Evolutionary conservation across 2,888 invertebrate species (phyloP).

Genomic region (Mimachlamys varia): DNA sequence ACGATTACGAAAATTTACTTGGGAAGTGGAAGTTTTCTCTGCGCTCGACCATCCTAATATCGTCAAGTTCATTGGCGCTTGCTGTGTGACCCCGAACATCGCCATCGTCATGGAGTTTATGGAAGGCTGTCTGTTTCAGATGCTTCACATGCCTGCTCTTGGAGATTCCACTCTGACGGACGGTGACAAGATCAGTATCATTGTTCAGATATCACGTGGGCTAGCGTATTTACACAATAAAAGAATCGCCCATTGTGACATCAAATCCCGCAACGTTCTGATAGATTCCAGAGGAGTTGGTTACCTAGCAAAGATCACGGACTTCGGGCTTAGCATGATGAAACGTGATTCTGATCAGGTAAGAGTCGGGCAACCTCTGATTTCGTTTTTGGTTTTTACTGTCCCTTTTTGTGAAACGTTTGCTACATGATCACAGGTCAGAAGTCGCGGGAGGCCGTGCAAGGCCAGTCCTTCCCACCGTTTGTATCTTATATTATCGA

Average conservation of each 20-base stretch:
- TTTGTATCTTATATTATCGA: too few species aligned
- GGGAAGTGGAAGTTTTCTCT: slow-evolving; percentile 53
- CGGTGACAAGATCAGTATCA: slow-evolving; percentile 52
- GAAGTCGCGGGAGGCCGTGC: too few species aligned
- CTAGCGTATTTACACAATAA: slow-evolving; percentile 56
- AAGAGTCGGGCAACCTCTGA: neutral
- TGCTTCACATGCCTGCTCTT: slow-evolving; percentile 46
- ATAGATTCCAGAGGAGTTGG: slow-evolving; percentile 48
- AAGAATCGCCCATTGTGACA: slow-evolving; percentile 61
- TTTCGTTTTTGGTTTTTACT: too few species aligned
- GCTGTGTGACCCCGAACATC: slow-evolving; percentile 52
- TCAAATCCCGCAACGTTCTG: slow-evolving; percentile 61
- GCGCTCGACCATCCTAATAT: slow-evolving; percentile 55
- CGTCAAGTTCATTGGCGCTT: slow-evolving; percentile 59
- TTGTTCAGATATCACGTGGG: slow-evolving; percentile 51
- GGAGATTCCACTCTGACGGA: slow-evolving; percentile 54
- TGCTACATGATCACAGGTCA: too few species aligned
- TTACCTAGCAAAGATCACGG: slow-evolving; percentile 57
- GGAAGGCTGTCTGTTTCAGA: slow-evolving; percentile 58
- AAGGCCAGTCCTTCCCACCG: too few species aligned
- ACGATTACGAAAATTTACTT: slow-evolving; percentile 51
- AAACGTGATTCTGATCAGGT: slow-evolving; percentile 49
- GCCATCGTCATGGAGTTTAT: slow-evolving; percentile 61
- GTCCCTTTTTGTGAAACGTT: too few species aligned
- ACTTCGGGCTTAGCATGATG: slow-evolving; percentile 64